These are phyloP conservation scores for Pelmatolapia mariae DNA, from an alignment of 2,113 vertebrate genomes.

Conservation along the genomic window DNA sequence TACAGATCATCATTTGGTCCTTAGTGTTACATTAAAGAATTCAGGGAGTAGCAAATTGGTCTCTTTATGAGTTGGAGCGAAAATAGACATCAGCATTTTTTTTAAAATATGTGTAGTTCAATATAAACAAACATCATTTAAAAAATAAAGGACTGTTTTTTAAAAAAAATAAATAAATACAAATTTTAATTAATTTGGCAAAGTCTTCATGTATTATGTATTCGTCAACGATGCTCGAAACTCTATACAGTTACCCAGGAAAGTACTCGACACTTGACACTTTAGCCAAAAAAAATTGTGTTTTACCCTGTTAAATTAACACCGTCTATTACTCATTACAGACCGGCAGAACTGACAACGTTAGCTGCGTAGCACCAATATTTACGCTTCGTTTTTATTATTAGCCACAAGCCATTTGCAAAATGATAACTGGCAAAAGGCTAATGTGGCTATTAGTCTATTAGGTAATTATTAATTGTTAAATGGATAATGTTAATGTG, in stretches of 20 bases:
- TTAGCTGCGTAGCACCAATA: neutral
- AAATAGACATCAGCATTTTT: neutral
- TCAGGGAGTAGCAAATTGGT: neutral
- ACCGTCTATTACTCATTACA: neutral
- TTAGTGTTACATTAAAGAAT: slow-evolving; percentile 21
- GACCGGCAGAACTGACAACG: neutral
- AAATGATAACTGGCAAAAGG: neutral
- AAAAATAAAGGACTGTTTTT: neutral
- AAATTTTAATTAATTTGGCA: neutral
- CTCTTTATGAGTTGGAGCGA: neutral
- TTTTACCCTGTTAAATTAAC: neutral
- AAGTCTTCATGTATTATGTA: neutral
- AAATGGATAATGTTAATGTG: neutral
- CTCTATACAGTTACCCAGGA: neutral
- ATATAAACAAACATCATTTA: neutral
- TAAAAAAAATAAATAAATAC: accelerated
- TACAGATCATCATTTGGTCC: slow-evolving; percentile 36
- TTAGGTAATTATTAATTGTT: neutral
- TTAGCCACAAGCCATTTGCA: neutral
- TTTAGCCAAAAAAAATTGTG: neutral
- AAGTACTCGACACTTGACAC: neutral
- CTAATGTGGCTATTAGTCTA: neutral
- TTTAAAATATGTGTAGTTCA: neutral
- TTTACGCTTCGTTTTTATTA: neutral
- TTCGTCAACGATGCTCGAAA: neutral